Base-by-base conservation (phyloP, 2,888 invertebrate genomes). In the Rhingia campestris region DNA sequence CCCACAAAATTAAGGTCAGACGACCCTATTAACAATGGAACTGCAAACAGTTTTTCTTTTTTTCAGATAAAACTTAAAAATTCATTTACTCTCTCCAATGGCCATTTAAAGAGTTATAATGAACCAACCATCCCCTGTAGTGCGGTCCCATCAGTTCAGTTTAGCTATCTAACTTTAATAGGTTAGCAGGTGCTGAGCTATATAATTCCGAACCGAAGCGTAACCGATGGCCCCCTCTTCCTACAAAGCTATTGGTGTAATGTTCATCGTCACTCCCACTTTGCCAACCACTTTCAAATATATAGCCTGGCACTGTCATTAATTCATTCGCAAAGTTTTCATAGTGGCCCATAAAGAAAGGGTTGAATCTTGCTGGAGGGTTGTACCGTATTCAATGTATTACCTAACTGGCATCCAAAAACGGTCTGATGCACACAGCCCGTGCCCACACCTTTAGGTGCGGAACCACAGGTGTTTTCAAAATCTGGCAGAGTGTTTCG, bases 291-390 rank as follows among this genome's bases (percentile, higher is more conserved):
- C 39, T 35, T 12, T 39, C 37, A 59, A 58, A 69, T 74, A 54
- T 75, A 74, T 70, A 61, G 61, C 69, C 39, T 32, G 47, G 79
- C 84, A 79, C 84, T 79, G 74, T 79, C 84, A 80, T 79, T 84
- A 84, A 84, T 79, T 84, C 84, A 84, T 84, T 75, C 70, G 69
- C 14, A 80, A 84, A 84, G 84, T 84, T 70, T 69, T 64, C 70
- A 75, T 56, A 82, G 77, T 82, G 79, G 43, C 64, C 67, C 66
- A 75, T 84, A 84, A 84, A 79, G 84, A 79, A 84, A 84, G 79
- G 84, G 84, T 79, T 84, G 74, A 70, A 39, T 77, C 73, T 77
- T 82, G 77, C 41, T 33, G 22, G 9, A 53, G 41, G 6, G n/a
- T 47, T 9, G 35, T 49, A 49, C 41, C 49, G 32, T 43, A 12